Base-by-base conservation (phyloP, 2,888 invertebrate species). In the Agonopterix heracliana region DNA sequence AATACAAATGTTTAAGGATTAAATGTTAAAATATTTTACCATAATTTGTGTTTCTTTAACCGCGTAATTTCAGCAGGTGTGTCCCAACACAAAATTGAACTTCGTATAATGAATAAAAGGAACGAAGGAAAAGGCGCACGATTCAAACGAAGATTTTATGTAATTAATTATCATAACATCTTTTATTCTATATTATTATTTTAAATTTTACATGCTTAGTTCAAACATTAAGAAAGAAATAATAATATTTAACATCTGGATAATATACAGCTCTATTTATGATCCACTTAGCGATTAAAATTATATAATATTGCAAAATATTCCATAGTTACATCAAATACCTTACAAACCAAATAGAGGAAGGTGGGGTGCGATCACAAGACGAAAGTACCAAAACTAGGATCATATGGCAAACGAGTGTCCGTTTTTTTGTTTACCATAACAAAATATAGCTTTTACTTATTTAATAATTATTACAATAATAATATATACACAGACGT, bases 131-230 rank as follows among this genome's bases (percentile, higher is more conserved):
- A 48, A 48, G 44, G 48, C 38, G 10, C 10, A 36, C 3, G 43
- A 83, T 78, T 78, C 76, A 86, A 86, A 83, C 77, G 63, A 85
- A 84, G 74, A 78, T 78, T 81, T 79, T 83, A 80, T 86, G 80
- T 87, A 86, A 87, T 88, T 88, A 87, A 85, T 88, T 87, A 87
- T 88, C 77, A 80, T 88, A 88, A 86, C 88, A 89, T 86, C 85
- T 87, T 87, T 87, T 87, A 87, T 87, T 87, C 85, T 87, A 87
- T 88, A 88, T 87, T 88, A 83, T 84, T 85, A 86, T 86, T 85
- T 86, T 84, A 81, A 87, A 87, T 88, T 88, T 87, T 87, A 87
- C 87, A 87, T 87, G 86, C 87, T 88, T 87, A 86, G 80, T 81
- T 85, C 77, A 86, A 87, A 87, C 86, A 87, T 86, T 84, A 84